Base-by-base conservation (phyloP, 2,113 vertebrate genomes). In the Scortum barcoo region DNA sequence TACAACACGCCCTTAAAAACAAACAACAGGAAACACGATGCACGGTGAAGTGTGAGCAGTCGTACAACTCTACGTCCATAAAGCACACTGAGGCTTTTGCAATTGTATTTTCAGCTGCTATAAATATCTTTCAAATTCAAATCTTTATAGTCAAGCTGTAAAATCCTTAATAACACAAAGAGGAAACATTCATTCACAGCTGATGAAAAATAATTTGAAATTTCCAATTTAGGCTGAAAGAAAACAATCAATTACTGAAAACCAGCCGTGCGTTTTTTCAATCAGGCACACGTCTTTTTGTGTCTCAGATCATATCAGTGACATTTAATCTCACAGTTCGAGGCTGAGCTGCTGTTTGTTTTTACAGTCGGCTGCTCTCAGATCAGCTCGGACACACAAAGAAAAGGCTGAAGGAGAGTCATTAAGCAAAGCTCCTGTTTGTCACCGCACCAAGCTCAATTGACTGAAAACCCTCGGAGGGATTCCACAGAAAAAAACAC, bases 381-480 rank as follows among this genome's bases (percentile, higher is more conserved):
- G 56, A 70, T 79, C 77, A 54, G 24, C n/a, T 5, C 22, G 46
- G 5, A 20, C 30, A 26, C 22, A 60, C 11, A 38, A 48, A 76
- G 7, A 51, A 60, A 42, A 58, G 44, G 3, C 28, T 50, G 61
- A 48, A 46, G 53, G 66, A 24, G 60, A 76, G 75, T 79, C 83
- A 73, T 73, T 69, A 77, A 61, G 20, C 1, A 36, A 61, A 84
- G 73, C 69, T 33, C 40, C 56, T 76, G 75, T 65, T 70, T 72
- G 51, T 67, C 44, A 30, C 0, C 2, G 16, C 7, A 26, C 14
- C 20, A 24, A 44, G 61, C 22, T 78, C 75, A 60, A 72, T 33
- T n/a, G 56, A 5, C 54, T 76, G 46, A 3, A 79, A 76, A 42
- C 54, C 24, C 36, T n/a, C 22, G 16, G 42, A 51, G n/a, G 48